Evolutionary conservation across 2,797 vertebrate genomes (phyloP).

Genomic region (Pteropus rufus): DNA sequence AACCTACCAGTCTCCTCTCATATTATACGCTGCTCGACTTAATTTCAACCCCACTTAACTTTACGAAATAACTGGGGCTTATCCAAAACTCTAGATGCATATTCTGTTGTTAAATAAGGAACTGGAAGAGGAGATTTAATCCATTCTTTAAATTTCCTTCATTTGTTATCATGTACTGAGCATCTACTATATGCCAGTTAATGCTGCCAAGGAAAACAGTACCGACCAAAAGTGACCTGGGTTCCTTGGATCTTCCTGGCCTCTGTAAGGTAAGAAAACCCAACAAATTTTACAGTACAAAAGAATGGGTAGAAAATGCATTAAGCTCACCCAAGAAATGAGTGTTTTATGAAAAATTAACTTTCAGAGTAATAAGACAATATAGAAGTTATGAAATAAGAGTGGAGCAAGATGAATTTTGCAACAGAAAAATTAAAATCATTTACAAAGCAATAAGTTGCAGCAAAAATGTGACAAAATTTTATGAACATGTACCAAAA

Average conservation of each 20-base stretch:
- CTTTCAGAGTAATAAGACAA: background rate
- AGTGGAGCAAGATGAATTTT: background rate
- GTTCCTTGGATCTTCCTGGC: background rate
- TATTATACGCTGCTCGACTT: background rate
- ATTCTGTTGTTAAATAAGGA: background rate
- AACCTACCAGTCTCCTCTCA: background rate
- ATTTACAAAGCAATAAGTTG: background rate
- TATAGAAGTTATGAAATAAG: background rate
- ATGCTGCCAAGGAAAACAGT: background rate
- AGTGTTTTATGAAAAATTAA: background rate
- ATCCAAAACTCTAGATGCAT: background rate
- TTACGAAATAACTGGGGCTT: background rate
- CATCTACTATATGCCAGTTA: background rate
- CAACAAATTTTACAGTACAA: background rate
- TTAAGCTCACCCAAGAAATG: background rate
- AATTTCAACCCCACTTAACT: background rate
- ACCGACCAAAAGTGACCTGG: background rate
- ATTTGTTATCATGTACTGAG: too few species aligned
- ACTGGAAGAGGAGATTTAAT: background rate
- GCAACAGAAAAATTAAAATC: background rate
- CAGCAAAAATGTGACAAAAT: background rate
- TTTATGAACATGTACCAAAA: background rate
- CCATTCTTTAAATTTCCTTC: background rate
- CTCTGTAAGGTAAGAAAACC: background rate
- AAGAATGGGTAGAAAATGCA: background rate